A percentile compares a stretch with the other conserved stretches of the same genome.
phyloP scores from a whole-genome alignment of 2,888 invertebrate species.

The Microchrysa polita region DNA sequence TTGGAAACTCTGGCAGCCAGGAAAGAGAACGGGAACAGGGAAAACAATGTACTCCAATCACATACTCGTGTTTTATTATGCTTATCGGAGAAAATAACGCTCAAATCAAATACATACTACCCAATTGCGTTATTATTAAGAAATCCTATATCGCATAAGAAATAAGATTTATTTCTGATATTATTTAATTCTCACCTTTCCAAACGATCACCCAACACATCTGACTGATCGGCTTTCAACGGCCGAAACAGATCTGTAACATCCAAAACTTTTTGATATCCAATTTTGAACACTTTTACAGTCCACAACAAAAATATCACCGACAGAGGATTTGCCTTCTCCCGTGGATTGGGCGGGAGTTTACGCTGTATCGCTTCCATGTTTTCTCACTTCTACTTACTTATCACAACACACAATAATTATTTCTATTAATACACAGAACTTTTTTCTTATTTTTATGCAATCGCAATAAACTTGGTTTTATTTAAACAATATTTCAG shows the following conservation, averaged over 20 bases:
- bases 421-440: neutral
- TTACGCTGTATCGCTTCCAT: conserved; percentile 44
- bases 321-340: conserved; percentile 64
- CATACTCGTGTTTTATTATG: too few relatives aligned
- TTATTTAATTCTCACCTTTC: too few relatives aligned
- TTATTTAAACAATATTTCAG: too few relatives aligned
- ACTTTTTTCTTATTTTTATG: neutral
- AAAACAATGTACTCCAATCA: too few relatives aligned
- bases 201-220: conserved; percentile 65
- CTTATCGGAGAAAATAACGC: too few relatives aligned
- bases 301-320: conserved; percentile 68
- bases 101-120: too few relatives aligned
- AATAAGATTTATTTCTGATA: too few relatives aligned
- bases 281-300: conserved; percentile 65
- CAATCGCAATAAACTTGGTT: too few relatives aligned
- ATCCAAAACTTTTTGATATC: conserved; percentile 65
- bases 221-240: conserved; percentile 65
- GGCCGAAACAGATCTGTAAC: conserved; percentile 66
- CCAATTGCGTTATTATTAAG: too few relatives aligned
- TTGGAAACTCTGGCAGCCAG: too few relatives aligned
- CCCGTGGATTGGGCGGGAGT: conserved; percentile 63
- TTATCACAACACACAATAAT: neutral
- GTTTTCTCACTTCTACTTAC: neutral
- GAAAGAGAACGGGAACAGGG: too few relatives aligned
- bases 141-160: too few relatives aligned